phyloP scores from a whole-genome alignment of 92 coral and sea anemone species.

The Phenganax subtilis region DNA sequence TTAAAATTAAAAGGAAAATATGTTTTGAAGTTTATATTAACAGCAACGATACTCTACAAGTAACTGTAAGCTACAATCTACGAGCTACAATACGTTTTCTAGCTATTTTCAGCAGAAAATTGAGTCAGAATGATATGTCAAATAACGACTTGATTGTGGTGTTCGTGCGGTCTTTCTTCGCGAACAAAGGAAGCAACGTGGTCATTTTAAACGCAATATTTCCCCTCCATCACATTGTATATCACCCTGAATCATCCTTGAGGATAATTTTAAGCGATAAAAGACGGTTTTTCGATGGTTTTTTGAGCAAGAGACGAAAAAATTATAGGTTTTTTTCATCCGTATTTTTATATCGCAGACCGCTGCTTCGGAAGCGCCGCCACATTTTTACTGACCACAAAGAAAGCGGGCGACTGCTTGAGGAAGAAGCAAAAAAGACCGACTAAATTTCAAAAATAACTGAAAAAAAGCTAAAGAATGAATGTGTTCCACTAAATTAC shows the following conservation, averaged over 20 bases:
- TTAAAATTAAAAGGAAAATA: no score
- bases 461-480: background rate
- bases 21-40: no score
- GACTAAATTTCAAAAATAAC: background rate
- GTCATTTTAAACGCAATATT: background rate
- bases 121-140: no score
- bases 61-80: no score
- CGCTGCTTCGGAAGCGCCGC: slow-evolving; percentile 47
- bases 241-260: background rate
- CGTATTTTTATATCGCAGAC: background rate
- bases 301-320: background rate
- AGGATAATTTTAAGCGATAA: background rate
- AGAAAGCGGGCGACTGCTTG: slow-evolving; percentile 42
- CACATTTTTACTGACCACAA: slow-evolving; percentile 44
- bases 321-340: background rate
- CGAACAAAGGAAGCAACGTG: slow-evolving; percentile 1
- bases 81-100: no score
- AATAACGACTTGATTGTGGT: no score
- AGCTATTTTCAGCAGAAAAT: no score
- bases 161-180: background rate
- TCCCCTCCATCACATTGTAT: background rate
- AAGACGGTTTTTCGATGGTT: background rate
- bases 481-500: background rate
- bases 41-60: no score
- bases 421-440: slow-evolving; percentile 2